Percentiles rank a stretch among this genome's conserved stretches.
Evolutionary conservation across 2,113 vertebrate genomes (phyloP).

Genomic region (Anhinga anhinga): DNA sequence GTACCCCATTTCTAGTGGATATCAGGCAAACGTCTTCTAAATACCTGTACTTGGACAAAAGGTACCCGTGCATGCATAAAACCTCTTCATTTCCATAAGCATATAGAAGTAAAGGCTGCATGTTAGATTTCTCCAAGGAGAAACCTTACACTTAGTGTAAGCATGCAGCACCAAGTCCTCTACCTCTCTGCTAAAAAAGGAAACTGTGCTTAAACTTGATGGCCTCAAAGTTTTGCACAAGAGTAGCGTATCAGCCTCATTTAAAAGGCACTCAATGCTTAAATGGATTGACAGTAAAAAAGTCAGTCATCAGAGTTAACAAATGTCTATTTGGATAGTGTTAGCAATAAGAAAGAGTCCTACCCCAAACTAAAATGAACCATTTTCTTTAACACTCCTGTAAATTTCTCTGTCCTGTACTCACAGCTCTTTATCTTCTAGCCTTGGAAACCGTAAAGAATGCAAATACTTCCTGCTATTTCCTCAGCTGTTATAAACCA

Average conservation of each 20-base stretch:
- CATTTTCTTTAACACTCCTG: background rate
- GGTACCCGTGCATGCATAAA: background rate
- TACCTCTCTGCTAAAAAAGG: background rate
- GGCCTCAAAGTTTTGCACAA: background rate
- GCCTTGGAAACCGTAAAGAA: background rate
- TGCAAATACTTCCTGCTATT: constrained; percentile 24
- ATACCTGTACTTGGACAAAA: background rate
- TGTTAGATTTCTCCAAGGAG: background rate
- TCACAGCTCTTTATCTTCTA: background rate
- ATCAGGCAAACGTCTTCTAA: background rate
- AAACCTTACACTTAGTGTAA: background rate
- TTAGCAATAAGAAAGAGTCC: background rate
- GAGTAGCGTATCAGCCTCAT: background rate
- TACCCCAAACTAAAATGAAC: background rate
- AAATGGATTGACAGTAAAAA: background rate
- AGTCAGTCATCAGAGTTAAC: background rate
- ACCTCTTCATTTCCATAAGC: background rate
- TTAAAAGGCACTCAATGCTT: background rate
- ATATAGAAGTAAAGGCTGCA: background rate
- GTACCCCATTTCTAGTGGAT: background rate
- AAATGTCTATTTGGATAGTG: background rate
- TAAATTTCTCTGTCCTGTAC: background rate
- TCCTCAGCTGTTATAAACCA: background rate
- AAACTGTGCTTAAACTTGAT: background rate
- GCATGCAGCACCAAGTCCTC: background rate